Conservation (phyloP, 2,113 vertebrate species). For the Atlantisia rogersi region DNA sequence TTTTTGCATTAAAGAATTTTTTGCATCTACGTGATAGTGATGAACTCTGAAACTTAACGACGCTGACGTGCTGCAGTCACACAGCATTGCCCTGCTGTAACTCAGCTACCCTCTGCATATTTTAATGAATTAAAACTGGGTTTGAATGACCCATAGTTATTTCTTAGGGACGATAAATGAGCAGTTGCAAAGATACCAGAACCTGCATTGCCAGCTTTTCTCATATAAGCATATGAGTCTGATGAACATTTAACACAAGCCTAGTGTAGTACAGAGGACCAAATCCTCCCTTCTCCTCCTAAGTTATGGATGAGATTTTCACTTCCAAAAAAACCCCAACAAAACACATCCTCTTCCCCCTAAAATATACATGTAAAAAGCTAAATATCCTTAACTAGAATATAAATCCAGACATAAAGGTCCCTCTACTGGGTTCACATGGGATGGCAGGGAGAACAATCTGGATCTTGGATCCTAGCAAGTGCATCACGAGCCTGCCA, state of each 20-base stretch:
- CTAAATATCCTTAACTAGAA: neutral
- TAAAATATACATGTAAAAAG: neutral
- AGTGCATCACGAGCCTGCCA: neutral
- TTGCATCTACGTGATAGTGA: neutral
- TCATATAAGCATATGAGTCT: neutral
- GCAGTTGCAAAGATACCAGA: neutral
- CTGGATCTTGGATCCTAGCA: neutral
- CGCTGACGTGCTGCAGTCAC: neutral
- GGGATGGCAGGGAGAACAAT: neutral
- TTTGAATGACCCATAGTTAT: neutral
- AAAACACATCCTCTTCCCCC: neutral
- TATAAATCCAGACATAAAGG: neutral
- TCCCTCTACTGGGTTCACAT: conserved; percentile 40
- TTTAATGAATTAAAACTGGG: neutral
- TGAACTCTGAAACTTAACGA: neutral
- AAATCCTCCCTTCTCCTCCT: neutral
- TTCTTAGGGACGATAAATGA: neutral
- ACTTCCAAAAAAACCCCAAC: neutral
- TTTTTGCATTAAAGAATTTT: neutral
- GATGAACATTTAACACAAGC: neutral
- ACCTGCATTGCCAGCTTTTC: neutral
- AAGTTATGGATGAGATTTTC: neutral
- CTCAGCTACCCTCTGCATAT: neutral
- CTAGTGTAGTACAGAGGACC: neutral
- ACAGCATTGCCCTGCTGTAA: neutral